Base-by-base conservation (phyloP, 1,140 invertebrate species). In the Scylla paramamosain region DNA sequence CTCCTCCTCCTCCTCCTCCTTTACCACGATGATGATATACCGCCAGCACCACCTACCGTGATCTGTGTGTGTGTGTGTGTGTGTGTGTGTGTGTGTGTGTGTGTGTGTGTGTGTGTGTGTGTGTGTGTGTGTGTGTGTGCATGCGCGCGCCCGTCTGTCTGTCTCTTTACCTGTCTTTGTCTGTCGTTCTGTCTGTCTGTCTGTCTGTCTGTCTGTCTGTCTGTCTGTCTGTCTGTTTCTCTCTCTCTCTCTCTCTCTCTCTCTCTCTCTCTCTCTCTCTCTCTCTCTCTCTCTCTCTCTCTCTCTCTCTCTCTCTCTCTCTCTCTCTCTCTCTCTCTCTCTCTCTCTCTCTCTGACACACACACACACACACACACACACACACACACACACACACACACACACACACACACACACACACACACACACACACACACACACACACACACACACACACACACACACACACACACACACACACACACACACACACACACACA, bases 61-160 rank as follows among this genome's bases (percentile, higher is more conserved):
- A 59, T 59, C 52, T 77, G 8, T 77, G 67, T 77, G 67, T 77
- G 25, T 77, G 45, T 88, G 29, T 88, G 29, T 88, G 52, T 59
- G 52, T 59, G 52, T 59, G 52, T 59, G 52, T 59, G 52, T 59
- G 52, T 59, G 52, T 59, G 52, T 59, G 12, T 88, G 31, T 88
- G 25, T 88, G 4, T 88, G 31, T 88, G 28, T 88, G 25, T 88
- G 86, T 32, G 86, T 88, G 31, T 39, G 25, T 88, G 4, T 90
- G 88, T 28, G 39, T 90, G 28, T 90, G 29, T 90, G 39, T 90
- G 29, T 90, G 39, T 90, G 39, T 90, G 39, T 90, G 29, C 4
- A 1, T 90, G 32, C 25, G 32, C n/a, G 32, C 25, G 32, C n/a
- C 6, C n/a, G 67, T 77, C 12, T 77, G 67, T 77, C 7, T 77